These are phyloP conservation scores for Piaya cayana DNA, from an alignment of 2,113 vertebrate species.

Conservation along the genomic window DNA sequence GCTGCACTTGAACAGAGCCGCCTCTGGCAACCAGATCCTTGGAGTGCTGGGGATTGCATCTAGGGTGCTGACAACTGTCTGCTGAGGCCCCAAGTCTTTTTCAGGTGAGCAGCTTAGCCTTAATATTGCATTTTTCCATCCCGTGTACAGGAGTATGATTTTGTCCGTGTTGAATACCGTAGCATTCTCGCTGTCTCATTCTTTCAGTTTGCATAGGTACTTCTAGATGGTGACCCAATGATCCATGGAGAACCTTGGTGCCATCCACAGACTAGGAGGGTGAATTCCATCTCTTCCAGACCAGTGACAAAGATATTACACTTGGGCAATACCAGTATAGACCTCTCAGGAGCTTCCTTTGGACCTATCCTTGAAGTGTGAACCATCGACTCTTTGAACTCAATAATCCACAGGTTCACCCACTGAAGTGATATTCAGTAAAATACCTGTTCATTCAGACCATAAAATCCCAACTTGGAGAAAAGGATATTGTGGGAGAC, in stretches of 20 bases:
- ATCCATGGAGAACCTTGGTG: background rate
- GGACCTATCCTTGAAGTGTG: accelerated
- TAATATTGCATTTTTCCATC: background rate
- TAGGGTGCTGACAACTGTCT: background rate
- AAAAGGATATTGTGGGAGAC: background rate
- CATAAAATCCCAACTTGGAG: background rate
- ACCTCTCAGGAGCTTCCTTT: background rate
- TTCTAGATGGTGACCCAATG: background rate
- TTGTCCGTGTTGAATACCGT: background rate
- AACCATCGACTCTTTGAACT: background rate
- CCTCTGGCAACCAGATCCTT: background rate
- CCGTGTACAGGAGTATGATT: background rate
- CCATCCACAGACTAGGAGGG: background rate
- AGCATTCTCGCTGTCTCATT: background rate
- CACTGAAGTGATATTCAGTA: background rate
- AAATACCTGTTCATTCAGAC: background rate
- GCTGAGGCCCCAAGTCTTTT: background rate
- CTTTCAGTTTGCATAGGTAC: background rate
- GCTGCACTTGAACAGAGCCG: accelerated
- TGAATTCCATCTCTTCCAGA: background rate
- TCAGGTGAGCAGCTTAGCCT: background rate
- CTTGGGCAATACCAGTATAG: background rate
- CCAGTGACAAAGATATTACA: background rate
- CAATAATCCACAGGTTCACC: background rate
- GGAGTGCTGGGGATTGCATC: background rate